A percentile compares a stretch with the other conserved stretches of the same genome.
phyloP scores from a whole-genome alignment of 2,797 vertebrate genomes.

The Balearica regulorum region DNA sequence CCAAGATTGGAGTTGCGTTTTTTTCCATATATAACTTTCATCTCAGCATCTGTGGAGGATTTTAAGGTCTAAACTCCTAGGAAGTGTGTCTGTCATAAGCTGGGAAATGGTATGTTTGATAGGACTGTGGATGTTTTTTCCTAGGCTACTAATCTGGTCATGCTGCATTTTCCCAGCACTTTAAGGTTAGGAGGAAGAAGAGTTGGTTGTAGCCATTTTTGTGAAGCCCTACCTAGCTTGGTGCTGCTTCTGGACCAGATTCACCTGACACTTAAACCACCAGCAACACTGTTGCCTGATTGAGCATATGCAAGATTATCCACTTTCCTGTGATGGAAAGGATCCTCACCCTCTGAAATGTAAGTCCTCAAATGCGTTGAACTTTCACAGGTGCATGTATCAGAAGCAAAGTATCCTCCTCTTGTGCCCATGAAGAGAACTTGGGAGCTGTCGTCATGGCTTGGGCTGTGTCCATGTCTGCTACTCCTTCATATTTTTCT shows the following conservation, averaged over 20 bases:
- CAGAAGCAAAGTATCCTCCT: background rate
- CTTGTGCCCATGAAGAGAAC: background rate
- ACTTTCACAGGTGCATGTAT: background rate
- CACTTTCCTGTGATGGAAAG: background rate
- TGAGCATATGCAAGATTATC: background rate
- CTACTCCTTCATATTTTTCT: background rate
- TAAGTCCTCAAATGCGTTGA: background rate
- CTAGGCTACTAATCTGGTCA: background rate
- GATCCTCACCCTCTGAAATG: background rate
- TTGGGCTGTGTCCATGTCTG: background rate
- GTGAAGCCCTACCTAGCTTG: background rate
- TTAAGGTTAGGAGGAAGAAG: background rate
- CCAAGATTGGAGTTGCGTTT: background rate
- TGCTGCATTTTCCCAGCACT: background rate
- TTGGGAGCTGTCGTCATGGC: background rate
- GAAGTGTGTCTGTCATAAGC: background rate
- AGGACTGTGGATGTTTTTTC: background rate
- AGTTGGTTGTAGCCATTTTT: background rate
- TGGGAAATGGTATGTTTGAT: background rate
- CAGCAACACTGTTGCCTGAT: background rate
- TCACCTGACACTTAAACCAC: background rate
- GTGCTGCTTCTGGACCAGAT: background rate
- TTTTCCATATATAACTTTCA: background rate
- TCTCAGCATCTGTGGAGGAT: background rate
- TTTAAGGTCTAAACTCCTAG: background rate